These are phyloP conservation scores for Gymnocheta viridis DNA, from an alignment of 2,888 invertebrate genomes.

Conservation along the genomic window DNA sequence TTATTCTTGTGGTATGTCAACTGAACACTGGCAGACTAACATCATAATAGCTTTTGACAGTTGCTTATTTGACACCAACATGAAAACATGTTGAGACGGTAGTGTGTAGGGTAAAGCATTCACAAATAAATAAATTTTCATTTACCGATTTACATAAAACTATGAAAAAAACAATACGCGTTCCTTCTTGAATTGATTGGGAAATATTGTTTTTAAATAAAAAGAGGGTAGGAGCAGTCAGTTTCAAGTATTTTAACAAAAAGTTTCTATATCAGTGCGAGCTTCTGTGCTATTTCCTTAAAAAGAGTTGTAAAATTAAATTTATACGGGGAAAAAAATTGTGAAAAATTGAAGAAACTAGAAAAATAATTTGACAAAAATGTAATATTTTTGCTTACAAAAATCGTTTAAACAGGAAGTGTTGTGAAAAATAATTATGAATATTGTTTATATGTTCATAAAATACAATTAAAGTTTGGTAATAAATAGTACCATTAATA, in stretches of 20 bases:
- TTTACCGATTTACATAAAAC: conserved; percentile 21
- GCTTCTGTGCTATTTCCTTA: conserved; percentile 20
- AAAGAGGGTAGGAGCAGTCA: neutral
- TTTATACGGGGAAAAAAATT: neutral
- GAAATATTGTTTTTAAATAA: neutral
- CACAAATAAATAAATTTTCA: neutral
- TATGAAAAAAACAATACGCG: conserved; percentile 8
- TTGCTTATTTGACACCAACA: conserved; percentile 57
- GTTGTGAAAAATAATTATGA: neutral
- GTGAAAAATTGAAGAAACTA: neutral
- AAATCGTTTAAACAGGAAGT: neutral
- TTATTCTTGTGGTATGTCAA: neutral
- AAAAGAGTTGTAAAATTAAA: neutral
- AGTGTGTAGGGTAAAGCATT: conserved; percentile 1
- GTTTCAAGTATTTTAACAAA: neutral
- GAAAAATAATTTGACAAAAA: neutral
- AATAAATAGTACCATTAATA: too few relatives aligned
- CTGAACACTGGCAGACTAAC: neutral
- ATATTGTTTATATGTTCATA: neutral
- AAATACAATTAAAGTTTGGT: neutral
- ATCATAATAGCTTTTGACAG: conserved; percentile 51
- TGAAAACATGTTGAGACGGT: conserved; percentile 63
- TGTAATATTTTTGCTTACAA: neutral
- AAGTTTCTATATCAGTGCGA: neutral
- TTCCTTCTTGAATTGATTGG: neutral